A percentile compares a stretch with the other conserved stretches of the same genome.
Conservation (phyloP, 2,888 invertebrate species). For the Hymenopus coronatus region DNA sequence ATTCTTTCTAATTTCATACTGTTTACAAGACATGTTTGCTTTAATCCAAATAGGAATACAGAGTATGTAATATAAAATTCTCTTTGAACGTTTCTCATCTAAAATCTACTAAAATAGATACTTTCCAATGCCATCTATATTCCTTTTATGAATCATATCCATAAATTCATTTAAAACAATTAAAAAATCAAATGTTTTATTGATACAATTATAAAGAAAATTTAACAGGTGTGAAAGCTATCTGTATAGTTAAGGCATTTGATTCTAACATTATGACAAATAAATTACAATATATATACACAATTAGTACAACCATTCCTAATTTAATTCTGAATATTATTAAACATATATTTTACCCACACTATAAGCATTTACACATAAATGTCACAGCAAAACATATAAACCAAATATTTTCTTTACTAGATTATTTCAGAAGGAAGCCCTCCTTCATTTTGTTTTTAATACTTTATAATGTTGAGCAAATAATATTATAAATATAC, state of each 20-base stretch:
- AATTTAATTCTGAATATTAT: background rate
- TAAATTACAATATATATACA: background rate
- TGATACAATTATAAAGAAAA: background rate
- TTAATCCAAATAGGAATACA: too few species aligned
- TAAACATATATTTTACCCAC: background rate
- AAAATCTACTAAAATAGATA: too few species aligned
- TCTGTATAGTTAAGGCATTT: background rate
- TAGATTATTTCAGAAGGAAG: background rate
- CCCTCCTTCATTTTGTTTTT: background rate
- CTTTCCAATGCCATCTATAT: too few species aligned
- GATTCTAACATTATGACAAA: background rate
- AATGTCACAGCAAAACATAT: background rate
- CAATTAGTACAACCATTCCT: background rate
- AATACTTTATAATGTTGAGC: background rate
- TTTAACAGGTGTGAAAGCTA: background rate
- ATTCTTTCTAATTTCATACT: too few species aligned
- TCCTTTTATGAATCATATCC: too few species aligned
- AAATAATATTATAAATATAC: background rate
- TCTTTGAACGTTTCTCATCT: too few species aligned
- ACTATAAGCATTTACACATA: background rate
- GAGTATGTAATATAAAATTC: too few species aligned
- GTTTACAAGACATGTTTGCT: too few species aligned
- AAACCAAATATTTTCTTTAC: background rate
- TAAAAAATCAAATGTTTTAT: too few species aligned
- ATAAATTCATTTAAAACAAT: too few species aligned